Conservation (phyloP, 2,888 invertebrate species). For the Heteromurus nitidus region DNA sequence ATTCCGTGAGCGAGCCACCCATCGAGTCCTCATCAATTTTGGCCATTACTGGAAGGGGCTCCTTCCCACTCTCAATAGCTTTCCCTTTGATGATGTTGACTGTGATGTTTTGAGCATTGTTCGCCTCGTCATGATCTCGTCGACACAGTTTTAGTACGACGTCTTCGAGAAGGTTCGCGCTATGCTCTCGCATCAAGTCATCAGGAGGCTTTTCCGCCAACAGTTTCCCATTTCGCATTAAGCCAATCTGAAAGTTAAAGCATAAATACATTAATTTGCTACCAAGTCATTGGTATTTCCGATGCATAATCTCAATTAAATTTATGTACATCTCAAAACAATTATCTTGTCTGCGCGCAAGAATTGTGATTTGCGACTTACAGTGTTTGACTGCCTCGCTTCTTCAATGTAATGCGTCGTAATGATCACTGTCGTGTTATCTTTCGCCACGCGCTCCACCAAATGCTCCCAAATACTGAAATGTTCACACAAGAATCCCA, state of each 20-base stretch:
- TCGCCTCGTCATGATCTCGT: constrained; percentile 42
- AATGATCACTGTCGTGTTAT: constrained; percentile 89
- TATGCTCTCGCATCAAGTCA: constrained; percentile 84
- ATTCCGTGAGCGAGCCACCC: constrained; percentile 17
- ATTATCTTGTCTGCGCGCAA: too few relatives aligned
- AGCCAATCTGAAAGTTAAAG: constrained; percentile 85
- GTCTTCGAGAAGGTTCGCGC: constrained; percentile 89
- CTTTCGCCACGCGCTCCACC: constrained; percentile 90
- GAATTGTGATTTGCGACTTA: too few relatives aligned
- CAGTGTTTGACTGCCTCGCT: constrained; percentile 49
- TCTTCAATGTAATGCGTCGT: constrained; percentile 61
- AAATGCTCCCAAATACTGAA: constrained; percentile 95
- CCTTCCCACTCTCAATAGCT: not conserved
- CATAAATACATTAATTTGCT: too few relatives aligned
- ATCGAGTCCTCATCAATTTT: constrained; percentile 23
- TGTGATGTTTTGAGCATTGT: too few relatives aligned
- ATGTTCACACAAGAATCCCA: too few relatives aligned
- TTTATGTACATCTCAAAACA: too few relatives aligned
- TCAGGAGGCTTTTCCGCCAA: constrained; percentile 93
- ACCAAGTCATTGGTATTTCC: too few relatives aligned
- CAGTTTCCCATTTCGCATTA: constrained; percentile 93
- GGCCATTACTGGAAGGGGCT: constrained; percentile 34
- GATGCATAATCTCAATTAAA: too few relatives aligned
- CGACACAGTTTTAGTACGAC: constrained; percentile 88
- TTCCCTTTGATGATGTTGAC: too few relatives aligned